Percentiles rank a stretch among this genome's conserved stretches.
These are phyloP conservation scores for Stegodyphus mimosarum DNA, from an alignment of 1,140 invertebrate species.

Conservation along the genomic window DNA sequence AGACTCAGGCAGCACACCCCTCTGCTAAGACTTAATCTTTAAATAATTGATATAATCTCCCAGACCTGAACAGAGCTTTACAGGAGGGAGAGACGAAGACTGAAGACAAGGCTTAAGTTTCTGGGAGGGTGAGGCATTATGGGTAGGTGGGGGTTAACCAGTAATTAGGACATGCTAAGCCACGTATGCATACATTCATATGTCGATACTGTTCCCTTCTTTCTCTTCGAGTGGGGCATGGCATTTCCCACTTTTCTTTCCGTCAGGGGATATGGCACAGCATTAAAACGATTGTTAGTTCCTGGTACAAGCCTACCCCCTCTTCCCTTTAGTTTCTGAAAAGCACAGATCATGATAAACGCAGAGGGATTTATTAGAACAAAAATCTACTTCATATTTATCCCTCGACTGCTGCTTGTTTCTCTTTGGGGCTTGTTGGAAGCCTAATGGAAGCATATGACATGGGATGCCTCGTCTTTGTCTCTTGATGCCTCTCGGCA, in stretches of 20 bases:
- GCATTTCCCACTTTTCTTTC: background rate
- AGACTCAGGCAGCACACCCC: conserved; percentile 2
- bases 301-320: too few species aligned
- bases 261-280: too few species aligned
- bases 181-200: background rate
- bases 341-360: background rate
- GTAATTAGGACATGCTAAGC: conserved; percentile 40
- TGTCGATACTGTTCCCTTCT: background rate
- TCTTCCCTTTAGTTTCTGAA: background rate
- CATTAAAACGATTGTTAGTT: conserved; percentile 27
- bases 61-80: background rate
- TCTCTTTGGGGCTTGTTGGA: background rate
- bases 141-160: conserved; percentile 44
- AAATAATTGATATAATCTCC: conserved; percentile 57
- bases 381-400: conserved; percentile 1
- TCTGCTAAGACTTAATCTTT: conserved; percentile 46
- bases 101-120: background rate
- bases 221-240: background rate
- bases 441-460: background rate
- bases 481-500: background rate
- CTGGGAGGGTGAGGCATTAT: conserved; percentile 33
- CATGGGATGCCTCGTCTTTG: background rate
- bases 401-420: background rate
- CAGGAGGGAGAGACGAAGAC: background rate
- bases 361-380: conserved; percentile 31